Percentiles rank a stretch among this genome's conserved stretches.
Conservation (phyloP, 2,888 invertebrate genomes). For the Cantharis flavilabris region DNA sequence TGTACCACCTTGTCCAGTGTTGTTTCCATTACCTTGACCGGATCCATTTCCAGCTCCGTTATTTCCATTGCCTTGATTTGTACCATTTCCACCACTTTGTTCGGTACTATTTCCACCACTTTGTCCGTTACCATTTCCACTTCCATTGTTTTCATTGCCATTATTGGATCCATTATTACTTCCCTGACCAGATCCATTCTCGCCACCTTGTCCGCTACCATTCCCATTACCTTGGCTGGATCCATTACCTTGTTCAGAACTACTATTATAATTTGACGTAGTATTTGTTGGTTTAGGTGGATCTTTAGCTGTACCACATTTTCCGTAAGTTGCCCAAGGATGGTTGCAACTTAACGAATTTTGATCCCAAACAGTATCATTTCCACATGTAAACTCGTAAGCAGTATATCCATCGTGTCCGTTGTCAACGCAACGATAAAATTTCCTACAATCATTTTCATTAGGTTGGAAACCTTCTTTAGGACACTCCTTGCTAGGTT, state of each 20-base stretch:
- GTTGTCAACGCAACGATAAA: slow-evolving; percentile 75
- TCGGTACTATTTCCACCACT: slow-evolving; percentile 1
- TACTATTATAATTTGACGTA: background rate
- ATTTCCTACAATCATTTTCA: slow-evolving; percentile 69
- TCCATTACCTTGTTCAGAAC: background rate
- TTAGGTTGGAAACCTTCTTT: slow-evolving; percentile 75
- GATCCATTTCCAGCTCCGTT: background rate
- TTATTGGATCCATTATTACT: background rate
- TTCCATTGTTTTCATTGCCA: background rate
- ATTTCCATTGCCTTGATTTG: background rate
- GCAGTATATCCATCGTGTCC: slow-evolving; percentile 58
- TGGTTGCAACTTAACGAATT: background rate
- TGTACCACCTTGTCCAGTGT: background rate
- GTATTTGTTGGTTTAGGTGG: background rate
- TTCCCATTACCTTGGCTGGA: background rate
- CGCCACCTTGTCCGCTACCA: background rate
- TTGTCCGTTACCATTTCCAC: background rate
- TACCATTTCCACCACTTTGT: background rate
- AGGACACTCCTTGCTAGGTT: slow-evolving; percentile 55
- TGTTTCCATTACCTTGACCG: background rate
- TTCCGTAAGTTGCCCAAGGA: background rate
- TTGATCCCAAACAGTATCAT: slow-evolving; percentile 59
- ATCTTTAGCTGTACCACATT: background rate
- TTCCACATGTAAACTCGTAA: slow-evolving; percentile 73
- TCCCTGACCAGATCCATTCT: background rate